Percentiles rank a stretch among this genome's conserved stretches.
phyloP scores from a whole-genome alignment of 2,888 invertebrate genomes.

The Heteromurus nitidus region DNA sequence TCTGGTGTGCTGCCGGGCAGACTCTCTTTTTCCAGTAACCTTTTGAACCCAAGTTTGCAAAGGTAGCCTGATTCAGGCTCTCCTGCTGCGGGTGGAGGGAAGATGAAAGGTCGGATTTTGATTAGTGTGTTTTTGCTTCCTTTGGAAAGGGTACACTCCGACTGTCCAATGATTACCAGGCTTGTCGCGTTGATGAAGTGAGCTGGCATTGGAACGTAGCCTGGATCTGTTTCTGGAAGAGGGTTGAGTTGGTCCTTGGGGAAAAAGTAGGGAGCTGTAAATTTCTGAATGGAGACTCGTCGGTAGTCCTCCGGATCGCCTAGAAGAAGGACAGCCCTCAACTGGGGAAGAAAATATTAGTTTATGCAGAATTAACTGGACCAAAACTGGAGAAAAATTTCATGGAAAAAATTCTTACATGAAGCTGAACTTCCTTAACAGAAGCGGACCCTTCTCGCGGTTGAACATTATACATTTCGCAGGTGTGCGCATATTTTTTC shows the following conservation, averaged over 20 bases:
- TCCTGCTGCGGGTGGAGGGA: neutral
- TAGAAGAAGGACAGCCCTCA: slow-evolving; percentile 57
- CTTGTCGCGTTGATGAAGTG: slow-evolving; percentile 59
- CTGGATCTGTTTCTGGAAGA: neutral
- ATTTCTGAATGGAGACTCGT: slow-evolving; percentile 54
- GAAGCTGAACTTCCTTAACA: slow-evolving; percentile 30
- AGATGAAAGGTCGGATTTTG: slow-evolving; percentile 30
- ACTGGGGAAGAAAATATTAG: slow-evolving; percentile 21
- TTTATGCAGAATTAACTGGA: no score
- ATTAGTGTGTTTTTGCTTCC: slow-evolving; percentile 30
- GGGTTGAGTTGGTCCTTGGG: slow-evolving; percentile 42
- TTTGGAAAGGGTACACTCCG: slow-evolving; percentile 60
- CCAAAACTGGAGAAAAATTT: neutral
- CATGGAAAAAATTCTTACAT: slow-evolving; percentile 24
- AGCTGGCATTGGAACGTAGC: slow-evolving; percentile 25
- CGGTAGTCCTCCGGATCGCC: slow-evolving; percentile 61
- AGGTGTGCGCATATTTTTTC: slow-evolving; percentile 59
- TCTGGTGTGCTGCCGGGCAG: slow-evolving; percentile 12
- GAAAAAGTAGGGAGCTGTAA: slow-evolving; percentile 65
- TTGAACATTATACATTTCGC: slow-evolving; percentile 66
- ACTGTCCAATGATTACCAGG: slow-evolving; percentile 56
- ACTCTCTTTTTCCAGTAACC: slow-evolving; percentile 26
- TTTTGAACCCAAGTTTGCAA: slow-evolving; percentile 39
- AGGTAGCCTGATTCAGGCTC: slow-evolving; percentile 14
- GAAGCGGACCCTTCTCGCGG: slow-evolving; percentile 44